Conservation (phyloP, 2,888 invertebrate species). For the Lepeophtheirus nordmannii region DNA sequence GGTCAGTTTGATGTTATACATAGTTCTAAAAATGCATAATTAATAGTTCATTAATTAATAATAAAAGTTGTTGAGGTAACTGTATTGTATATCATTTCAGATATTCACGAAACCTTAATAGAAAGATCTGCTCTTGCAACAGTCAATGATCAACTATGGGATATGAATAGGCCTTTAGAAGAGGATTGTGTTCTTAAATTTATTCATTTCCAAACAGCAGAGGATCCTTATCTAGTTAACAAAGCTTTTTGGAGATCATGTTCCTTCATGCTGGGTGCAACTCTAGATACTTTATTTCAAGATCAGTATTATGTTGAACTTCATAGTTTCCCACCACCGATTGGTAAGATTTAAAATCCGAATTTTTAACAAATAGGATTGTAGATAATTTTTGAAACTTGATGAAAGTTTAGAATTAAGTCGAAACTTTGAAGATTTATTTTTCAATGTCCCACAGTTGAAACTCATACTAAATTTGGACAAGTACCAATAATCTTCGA, state of each 20-base stretch:
- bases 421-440: too few relatives aligned
- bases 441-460: too few relatives aligned
- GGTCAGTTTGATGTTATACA: background rate
- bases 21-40: background rate
- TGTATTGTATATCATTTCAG: too few relatives aligned
- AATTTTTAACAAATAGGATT: too few relatives aligned
- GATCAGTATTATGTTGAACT: constrained; percentile 54
- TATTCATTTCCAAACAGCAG: constrained; percentile 45
- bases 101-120: constrained; percentile 54
- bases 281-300: constrained; percentile 60
- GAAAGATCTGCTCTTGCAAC: constrained; percentile 60
- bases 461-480: too few relatives aligned
- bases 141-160: constrained; percentile 69
- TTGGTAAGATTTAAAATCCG: constrained; percentile 44
- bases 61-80: too few relatives aligned
- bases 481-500: too few relatives aligned
- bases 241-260: constrained; percentile 84
- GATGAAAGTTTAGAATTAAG: too few relatives aligned
- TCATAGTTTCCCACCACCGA: constrained; percentile 80
- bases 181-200: constrained; percentile 46
- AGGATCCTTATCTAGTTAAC: constrained; percentile 42
- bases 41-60: too few relatives aligned
- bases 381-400: too few relatives aligned
- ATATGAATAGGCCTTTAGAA: constrained; percentile 70
- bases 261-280: constrained; percentile 69